Evolutionary conservation across 2,888 invertebrate genomes (phyloP).

Genomic region (Zeuzera pyrina): DNA sequence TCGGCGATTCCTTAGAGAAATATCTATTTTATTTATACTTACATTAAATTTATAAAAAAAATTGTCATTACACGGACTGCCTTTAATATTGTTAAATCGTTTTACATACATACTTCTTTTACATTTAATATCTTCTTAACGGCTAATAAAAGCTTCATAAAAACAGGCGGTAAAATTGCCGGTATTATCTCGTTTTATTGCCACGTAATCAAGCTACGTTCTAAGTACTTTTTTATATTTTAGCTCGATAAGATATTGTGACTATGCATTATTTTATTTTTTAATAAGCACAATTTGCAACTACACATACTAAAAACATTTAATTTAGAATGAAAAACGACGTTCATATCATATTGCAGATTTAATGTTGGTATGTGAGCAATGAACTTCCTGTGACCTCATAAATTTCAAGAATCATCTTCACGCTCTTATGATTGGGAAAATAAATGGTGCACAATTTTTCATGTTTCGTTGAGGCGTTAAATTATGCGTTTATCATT

Average conservation of each 20-base stretch:
- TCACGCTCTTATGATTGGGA: conserved; percentile 47
- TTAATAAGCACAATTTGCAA: too few relatives aligned
- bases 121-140: conserved; percentile 22
- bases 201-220: conserved; percentile 36
- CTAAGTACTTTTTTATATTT: too few relatives aligned
- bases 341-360: too few relatives aligned
- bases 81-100: conserved; percentile 27
- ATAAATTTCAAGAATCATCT: conserved; percentile 49
- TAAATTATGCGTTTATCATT: conserved; percentile 70
- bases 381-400: conserved; percentile 28
- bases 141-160: conserved; percentile 44
- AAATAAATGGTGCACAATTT: conserved; percentile 61
- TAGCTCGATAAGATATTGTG: too few relatives aligned
- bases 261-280: too few relatives aligned
- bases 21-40: not conserved
- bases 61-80: conserved; percentile 8
- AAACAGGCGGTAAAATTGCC: conserved; percentile 31
- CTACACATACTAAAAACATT: not conserved
- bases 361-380: too few relatives aligned
- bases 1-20: not conserved
- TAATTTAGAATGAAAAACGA: not conserved
- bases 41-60: not conserved
- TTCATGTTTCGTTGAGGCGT: conserved; percentile 55
- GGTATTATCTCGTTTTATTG: conserved; percentile 38
- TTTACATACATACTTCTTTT: conserved; percentile 27